phyloP scores from a whole-genome alignment of 2,113 vertebrate species.

The Nycticebus coucang region DNA sequence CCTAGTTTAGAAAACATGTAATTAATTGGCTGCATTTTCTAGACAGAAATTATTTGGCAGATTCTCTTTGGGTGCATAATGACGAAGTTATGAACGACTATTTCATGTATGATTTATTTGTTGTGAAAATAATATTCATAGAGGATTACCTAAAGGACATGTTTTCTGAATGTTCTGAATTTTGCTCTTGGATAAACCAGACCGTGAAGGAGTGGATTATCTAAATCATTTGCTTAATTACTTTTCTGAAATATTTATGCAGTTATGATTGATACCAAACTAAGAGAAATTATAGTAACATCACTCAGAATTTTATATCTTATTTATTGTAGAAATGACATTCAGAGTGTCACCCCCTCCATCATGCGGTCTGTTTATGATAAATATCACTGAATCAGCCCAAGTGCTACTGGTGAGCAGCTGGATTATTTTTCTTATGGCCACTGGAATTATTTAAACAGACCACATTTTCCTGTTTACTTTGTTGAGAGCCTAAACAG shows the following conservation, averaged over 20 bases:
- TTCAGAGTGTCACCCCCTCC: constrained; percentile 42
- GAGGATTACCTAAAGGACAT: constrained; percentile 53
- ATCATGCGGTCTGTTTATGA: constrained; percentile 44
- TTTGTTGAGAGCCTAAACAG: not conserved
- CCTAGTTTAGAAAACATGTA: constrained; percentile 38
- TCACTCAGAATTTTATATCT: constrained; percentile 59
- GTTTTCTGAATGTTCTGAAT: constrained; percentile 54
- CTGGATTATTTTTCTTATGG: constrained; percentile 13
- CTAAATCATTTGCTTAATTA: constrained; percentile 67
- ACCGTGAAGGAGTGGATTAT: constrained; percentile 69
- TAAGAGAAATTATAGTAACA: constrained; percentile 53
- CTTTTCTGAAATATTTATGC: constrained; percentile 64
- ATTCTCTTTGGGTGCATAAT: constrained; percentile 33
- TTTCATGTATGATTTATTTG: constrained; percentile 46
- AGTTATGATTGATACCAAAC: constrained; percentile 57
- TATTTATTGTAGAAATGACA: constrained; percentile 54
- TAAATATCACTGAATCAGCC: constrained; percentile 31
- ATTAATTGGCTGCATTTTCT: constrained; percentile 58
- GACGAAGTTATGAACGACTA: constrained; percentile 16
- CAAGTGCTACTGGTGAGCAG: not conserved
- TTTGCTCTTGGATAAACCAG: constrained; percentile 62
- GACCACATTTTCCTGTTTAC: constrained; percentile 9
- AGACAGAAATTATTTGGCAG: constrained; percentile 56
- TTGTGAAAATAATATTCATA: constrained; percentile 50
- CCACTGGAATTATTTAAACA: constrained; percentile 1